phyloP scores from a whole-genome alignment of 1,140 invertebrate species.

The Latrodectus geometricus region DNA sequence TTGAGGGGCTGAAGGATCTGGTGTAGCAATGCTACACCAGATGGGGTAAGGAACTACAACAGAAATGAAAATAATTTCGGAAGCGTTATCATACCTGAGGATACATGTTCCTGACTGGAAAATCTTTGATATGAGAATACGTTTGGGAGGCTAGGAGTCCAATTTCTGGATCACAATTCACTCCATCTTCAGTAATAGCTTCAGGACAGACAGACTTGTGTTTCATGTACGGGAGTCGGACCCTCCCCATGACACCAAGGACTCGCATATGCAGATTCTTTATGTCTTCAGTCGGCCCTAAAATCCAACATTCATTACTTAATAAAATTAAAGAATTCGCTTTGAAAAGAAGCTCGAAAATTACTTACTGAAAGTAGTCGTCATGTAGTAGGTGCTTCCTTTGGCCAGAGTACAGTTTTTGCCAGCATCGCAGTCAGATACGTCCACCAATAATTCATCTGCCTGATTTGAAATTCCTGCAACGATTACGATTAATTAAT shows the following conservation, averaged over 20 bases:
- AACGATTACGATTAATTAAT: not conserved
- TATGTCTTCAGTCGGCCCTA: not conserved
- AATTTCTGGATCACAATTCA: not conserved
- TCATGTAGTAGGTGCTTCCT: not conserved
- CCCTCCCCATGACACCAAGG: not conserved
- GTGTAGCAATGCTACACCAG: no score
- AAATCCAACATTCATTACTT: not conserved
- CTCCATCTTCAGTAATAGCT: conserved; percentile 4
- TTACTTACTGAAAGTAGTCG: not conserved
- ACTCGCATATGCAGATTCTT: not conserved
- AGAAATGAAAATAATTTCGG: no score
- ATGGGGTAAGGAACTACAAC: no score
- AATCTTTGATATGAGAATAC: not conserved
- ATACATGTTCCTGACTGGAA: not conserved
- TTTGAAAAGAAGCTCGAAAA: not conserved
- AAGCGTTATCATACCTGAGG: not conserved
- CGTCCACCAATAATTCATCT: not conserved
- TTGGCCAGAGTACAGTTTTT: not conserved
- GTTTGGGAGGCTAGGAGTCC: not conserved
- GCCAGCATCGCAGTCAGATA: not conserved
- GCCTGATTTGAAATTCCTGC: not conserved
- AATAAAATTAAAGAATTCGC: not conserved
- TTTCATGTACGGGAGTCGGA: not conserved
- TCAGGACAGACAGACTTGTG: not conserved
- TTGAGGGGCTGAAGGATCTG: no score